A percentile compares a stretch with the other conserved stretches of the same genome.
Conservation (phyloP, 2,113 vertebrate species). For the Myiopsitta monachus region DNA sequence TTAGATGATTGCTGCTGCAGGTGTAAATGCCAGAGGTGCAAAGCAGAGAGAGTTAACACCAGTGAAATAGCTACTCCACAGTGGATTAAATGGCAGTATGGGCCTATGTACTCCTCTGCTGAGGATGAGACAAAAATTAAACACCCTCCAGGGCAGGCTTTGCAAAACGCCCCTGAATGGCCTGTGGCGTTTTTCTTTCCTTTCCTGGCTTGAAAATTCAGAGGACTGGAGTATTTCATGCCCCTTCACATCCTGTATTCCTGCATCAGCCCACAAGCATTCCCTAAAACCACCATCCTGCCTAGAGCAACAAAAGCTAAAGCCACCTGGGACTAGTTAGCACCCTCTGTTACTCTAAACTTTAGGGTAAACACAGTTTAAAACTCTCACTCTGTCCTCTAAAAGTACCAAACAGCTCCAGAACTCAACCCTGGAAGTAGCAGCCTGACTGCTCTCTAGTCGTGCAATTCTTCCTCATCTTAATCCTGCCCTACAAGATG, state of each 20-base stretch:
- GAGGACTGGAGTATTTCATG: not conserved
- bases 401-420: not conserved
- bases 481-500: conserved; percentile 3
- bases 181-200: not conserved
- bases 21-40: not conserved
- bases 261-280: not conserved
- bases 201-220: not conserved
- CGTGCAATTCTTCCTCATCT: not conserved
- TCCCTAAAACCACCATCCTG: not conserved
- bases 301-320: not conserved
- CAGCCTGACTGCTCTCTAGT: not conserved
- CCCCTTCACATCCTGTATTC: not conserved
- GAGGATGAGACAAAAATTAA: not conserved
- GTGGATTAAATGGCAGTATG: not conserved
- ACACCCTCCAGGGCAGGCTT: not conserved
- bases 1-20: not conserved
- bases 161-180: not conserved
- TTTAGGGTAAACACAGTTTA: not conserved
- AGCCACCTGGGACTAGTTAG: not conserved
- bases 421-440: not conserved
- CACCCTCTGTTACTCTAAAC: not conserved
- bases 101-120: not conserved
- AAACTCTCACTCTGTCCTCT: not conserved
- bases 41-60: not conserved
- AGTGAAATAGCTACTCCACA: not conserved